Evolutionary conservation across 2,888 invertebrate species (phyloP), one percentile per base, ranked within the genome.

Genomic region (Tinea semifulvella): DNA sequence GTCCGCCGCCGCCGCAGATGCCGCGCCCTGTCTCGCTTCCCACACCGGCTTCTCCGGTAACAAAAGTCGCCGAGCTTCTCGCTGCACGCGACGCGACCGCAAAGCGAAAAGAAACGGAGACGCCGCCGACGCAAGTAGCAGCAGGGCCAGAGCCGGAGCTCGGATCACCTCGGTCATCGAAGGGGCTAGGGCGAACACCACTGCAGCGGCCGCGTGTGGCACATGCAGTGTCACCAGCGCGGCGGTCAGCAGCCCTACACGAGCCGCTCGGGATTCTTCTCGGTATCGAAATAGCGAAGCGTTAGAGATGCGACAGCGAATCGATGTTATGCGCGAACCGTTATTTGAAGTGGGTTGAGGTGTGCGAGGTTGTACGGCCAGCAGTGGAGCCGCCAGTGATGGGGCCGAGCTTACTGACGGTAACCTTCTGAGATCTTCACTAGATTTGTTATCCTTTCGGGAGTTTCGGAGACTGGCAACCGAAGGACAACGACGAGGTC

Each of bases 221-320:
- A 91, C 85, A 42, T 91, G 88, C 26, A 90, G 84, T 60, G 91
- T 86, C 50, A 92, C 91, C 49, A 91, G 67, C 40, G 89, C 88
- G 59, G 93, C 93, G 35, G 79, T 77, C 49, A 79, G 56, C 25
- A 79, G 61, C 43, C 79, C 79, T 43, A 95, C 92, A 52, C 93
- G 88, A 6, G 94, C 95, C 1, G 95, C 93, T 51, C 94, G 85
- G 53, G 93, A 91, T 73, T 95, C 95, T 63, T 95, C 95, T 44
- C 93, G 84, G 63, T 94, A 92, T 58, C 89, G 85, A 70, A 93
- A 92, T 49, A 92, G 82, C 38, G 91, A 91, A 20, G 92, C 92
- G 62, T 93, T 92, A 49, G 93, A 91, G 50, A 94, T 89, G 44
- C 92, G 85, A 64, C 91, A 88, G 46, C 90, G 85, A 52, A 93